Evolutionary conservation across 2,888 invertebrate species (phyloP), one percentile per base, ranked within the genome.

Genomic region (Drosophila engyochracea): DNA sequence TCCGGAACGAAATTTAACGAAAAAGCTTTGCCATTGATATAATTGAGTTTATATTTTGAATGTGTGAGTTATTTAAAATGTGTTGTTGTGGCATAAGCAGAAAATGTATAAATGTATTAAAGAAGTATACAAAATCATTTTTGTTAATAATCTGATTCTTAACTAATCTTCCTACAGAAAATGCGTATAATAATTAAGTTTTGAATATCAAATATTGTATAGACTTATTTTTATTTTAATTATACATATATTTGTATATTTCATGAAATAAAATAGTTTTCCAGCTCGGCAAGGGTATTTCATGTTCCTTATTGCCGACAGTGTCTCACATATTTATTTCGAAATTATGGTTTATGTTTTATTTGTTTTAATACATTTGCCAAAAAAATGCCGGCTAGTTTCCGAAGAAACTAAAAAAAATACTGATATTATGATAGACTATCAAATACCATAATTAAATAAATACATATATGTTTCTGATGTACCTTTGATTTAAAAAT

Each of bases 1-100:
- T 81, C 70, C 47, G 49, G 12, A 31, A 4, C 33, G 51, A 60
- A 76, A 64, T 49, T 35, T 0, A 47, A 47, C 16, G 19, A 30
- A 35, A 14, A 5, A 35, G 7, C 22, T 41, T 30, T 51, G 28
- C 6, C 28, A 30, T 3, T 12, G 3, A 28, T 19, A 51, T 28
- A 19, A 2, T 28, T 51, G 12, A 12, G 51, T 12, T 51, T 0
- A 10, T 19, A 12, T 30, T 51, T 51, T 51, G 28, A 3, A 16
- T 25, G 16, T 9, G 7, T 16, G 47, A 16, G 16, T 47, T 47
- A 0, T 25, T 16, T 47, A 4, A 4, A 9, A 16, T 16, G 16
- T 25, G 4, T 9, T 25, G 4, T 4, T 25, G 7, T 16, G 14
- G 2, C 7, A 0, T 9, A 16, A 47, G 9, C 16, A 0, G 47